A percentile compares a stretch with the other conserved stretches of the same genome.
These are phyloP conservation scores for Setophaga coronata DNA, from an alignment of 2,113 vertebrate species.

Conservation along the genomic window DNA sequence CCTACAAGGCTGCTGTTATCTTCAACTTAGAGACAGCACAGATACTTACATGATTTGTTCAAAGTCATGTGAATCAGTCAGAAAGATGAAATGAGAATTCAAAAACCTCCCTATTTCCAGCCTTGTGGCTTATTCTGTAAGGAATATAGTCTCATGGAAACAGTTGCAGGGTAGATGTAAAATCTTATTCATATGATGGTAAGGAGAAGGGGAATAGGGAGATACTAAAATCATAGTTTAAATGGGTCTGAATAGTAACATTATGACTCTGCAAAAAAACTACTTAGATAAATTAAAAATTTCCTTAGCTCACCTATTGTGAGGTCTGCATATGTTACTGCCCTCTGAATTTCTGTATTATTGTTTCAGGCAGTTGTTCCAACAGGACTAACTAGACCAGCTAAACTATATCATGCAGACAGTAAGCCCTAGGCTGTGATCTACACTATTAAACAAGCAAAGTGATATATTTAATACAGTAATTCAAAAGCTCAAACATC, in stretches of 20 bases:
- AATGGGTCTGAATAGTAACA: neutral
- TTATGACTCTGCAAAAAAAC: neutral
- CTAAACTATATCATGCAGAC: neutral
- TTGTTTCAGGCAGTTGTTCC: neutral
- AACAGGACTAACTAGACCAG: neutral
- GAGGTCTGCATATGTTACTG: neutral
- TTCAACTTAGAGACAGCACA: conserved; percentile 19
- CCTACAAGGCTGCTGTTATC: conserved; percentile 22
- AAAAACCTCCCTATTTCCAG: neutral
- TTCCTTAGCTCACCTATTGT: neutral
- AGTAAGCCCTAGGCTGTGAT: neutral
- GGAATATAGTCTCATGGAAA: neutral
- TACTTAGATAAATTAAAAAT: neutral
- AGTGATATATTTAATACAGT: neutral
- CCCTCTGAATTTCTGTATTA: neutral
- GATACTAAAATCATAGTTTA: neutral
- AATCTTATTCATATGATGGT: neutral
- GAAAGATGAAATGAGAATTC: neutral
- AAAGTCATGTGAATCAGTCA: neutral
- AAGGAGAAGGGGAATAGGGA: neutral
- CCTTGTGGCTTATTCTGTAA: neutral
- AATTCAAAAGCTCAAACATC: neutral
- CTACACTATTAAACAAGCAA: neutral
- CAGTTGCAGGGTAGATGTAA: neutral
- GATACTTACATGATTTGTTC: conserved; percentile 30